These are phyloP conservation scores for Dioctria rufipes DNA, from an alignment of 2,888 invertebrate species.

Conservation along the genomic window DNA sequence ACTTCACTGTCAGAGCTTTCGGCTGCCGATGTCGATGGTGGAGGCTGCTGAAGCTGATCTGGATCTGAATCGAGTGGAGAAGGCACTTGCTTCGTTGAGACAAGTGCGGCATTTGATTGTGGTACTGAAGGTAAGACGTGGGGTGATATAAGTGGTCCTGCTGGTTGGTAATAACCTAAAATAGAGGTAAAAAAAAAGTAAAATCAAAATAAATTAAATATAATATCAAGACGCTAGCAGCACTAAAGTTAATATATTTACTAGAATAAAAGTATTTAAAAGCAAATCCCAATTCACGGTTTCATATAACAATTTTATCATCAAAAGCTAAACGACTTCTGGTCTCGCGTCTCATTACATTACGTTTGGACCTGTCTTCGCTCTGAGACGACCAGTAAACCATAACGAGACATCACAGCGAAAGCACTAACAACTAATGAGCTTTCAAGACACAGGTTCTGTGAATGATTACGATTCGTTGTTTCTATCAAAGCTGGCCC, in stretches of 20 bases:
- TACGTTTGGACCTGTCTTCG: neutral
- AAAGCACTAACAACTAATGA: neutral
- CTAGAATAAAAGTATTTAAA: conserved; percentile 5
- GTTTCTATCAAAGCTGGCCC: neutral
- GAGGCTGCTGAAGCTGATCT: conserved; percentile 67
- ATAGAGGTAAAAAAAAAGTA: conserved; percentile 63
- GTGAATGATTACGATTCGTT: conserved; percentile 14
- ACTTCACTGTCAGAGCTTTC: conserved; percentile 66
- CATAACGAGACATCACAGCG: neutral
- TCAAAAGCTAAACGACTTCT: conserved; percentile 44
- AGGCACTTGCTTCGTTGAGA: conserved; percentile 66
- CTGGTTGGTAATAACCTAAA: conserved; percentile 92
- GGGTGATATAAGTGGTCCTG: conserved; percentile 88
- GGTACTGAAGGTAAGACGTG: conserved; percentile 74
- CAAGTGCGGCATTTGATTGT: conserved; percentile 61
- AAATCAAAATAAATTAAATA: conserved; percentile 8
- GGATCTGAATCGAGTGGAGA: conserved; percentile 71
- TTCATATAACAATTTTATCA: neutral
- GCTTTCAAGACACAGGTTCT: neutral
- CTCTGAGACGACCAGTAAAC: neutral
- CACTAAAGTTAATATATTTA: neutral
- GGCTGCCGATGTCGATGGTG: conserved; percentile 66
- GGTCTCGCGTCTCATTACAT: conserved; percentile 21
- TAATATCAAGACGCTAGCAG: neutral
- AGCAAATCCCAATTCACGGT: conserved; percentile 7